These are phyloP conservation scores for Pachypsylla venusta DNA, from an alignment of 1,140 invertebrate species.

Conservation along the genomic window DNA sequence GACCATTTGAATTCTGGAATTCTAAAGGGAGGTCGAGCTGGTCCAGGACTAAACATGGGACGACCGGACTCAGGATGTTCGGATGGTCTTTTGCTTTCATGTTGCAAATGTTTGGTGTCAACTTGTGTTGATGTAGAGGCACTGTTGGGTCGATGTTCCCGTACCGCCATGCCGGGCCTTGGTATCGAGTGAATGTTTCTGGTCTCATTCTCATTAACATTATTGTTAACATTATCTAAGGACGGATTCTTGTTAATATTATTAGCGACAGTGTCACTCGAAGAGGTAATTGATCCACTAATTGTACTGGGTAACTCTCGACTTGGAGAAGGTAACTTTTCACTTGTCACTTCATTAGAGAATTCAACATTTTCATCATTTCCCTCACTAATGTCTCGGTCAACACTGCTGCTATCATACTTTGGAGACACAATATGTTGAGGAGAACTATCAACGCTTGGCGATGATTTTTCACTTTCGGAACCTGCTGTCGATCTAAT, in stretches of 20 bases:
- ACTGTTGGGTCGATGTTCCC: constrained; percentile 17
- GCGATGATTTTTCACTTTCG: neutral
- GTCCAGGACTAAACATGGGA: constrained; percentile 88
- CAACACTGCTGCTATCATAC: too few relatives aligned
- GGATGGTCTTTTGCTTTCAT: constrained; percentile 33
- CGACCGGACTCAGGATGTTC: constrained; percentile 30
- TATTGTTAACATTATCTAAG: neutral
- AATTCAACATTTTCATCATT: too few relatives aligned
- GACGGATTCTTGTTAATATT: neutral
- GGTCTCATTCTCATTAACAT: too few relatives aligned
- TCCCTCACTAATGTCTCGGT: too few relatives aligned
- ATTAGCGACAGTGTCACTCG: too few relatives aligned
- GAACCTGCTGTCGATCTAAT: neutral
- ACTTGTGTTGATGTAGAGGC: constrained; percentile 58
- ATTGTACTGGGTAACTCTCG: too few relatives aligned
- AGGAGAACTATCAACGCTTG: neutral
- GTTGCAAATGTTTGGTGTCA: constrained; percentile 57
- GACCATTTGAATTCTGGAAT: constrained; percentile 99
- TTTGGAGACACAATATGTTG: neutral
- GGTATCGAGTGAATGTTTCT: too few relatives aligned
- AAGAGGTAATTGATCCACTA: too few relatives aligned
- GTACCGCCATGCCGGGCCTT: neutral
- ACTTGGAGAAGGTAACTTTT: too few relatives aligned
- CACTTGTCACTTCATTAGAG: too few relatives aligned
- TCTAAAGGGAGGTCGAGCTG: constrained; percentile 88